phyloP scores from a whole-genome alignment of 1,140 invertebrate species.

The Dinoponera quadriceps region DNA sequence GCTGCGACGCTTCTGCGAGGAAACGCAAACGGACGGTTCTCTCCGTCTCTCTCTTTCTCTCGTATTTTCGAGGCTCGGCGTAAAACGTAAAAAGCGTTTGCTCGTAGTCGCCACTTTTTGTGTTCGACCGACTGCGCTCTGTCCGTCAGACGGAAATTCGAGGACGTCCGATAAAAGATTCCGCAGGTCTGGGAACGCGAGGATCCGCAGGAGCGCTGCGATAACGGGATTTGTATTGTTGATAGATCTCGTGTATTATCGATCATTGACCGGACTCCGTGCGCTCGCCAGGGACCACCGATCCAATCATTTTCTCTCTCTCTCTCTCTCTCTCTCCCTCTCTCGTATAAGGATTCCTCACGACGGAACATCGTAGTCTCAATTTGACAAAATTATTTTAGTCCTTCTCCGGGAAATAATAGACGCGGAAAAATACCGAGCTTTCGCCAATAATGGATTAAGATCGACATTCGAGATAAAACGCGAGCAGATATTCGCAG shows the following conservation, averaged over 20 bases:
- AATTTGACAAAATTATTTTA: too few species aligned
- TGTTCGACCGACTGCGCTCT: slow-evolving; percentile 18
- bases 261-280: slow-evolving; percentile 3
- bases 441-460: slow-evolving; percentile 2
- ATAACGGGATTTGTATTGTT: slow-evolving; percentile 42
- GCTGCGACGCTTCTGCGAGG: background rate
- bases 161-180: slow-evolving; percentile 42
- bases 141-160: slow-evolving; percentile 31
- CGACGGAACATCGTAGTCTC: too few species aligned
- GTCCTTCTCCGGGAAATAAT: background rate
- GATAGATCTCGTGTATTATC: slow-evolving; percentile 10
- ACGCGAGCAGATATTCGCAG: background rate
- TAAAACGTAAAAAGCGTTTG: slow-evolving; percentile 35
- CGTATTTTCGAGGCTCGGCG: slow-evolving; percentile 13
- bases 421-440: background rate
- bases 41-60: too few species aligned
- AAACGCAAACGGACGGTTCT: background rate
- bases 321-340: too few species aligned
- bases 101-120: slow-evolving; percentile 35
- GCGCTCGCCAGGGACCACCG: background rate
- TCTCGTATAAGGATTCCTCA: too few species aligned
- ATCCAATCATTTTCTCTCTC: background rate
- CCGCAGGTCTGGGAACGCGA: slow-evolving; percentile 23
- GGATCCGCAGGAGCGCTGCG: slow-evolving; percentile 15
- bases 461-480: background rate